Percentiles rank a stretch among this genome's conserved stretches.
These are phyloP conservation scores for Tolypeutes matacus DNA, from an alignment of 2,797 vertebrate genomes.

Conservation along the genomic window DNA sequence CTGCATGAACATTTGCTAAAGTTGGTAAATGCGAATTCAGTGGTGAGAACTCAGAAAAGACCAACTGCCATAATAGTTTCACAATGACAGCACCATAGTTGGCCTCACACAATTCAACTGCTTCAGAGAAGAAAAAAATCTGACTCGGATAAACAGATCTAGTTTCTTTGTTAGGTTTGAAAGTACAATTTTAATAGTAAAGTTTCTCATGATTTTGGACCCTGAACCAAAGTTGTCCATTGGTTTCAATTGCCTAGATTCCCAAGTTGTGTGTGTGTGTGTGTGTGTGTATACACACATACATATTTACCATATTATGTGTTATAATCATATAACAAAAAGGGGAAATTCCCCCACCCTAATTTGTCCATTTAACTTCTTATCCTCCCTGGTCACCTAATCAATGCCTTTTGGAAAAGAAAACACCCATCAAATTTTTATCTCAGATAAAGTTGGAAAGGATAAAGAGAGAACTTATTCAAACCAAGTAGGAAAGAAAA, in stretches of 20 bases:
- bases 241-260: slow-evolving; percentile 52
- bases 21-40: background rate
- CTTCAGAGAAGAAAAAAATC: slow-evolving; percentile 71
- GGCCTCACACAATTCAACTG: slow-evolving; percentile 71
- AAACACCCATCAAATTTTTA: slow-evolving; percentile 43
- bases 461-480: background rate
- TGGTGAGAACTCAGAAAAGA: slow-evolving; percentile 64
- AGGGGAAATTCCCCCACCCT: background rate
- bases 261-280: background rate
- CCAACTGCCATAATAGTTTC: slow-evolving; percentile 64
- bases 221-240: slow-evolving; percentile 39
- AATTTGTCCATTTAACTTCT: slow-evolving; percentile 45
- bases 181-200: slow-evolving; percentile 62
- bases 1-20: slow-evolving; percentile 45
- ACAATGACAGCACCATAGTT: slow-evolving; percentile 72
- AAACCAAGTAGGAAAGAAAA: background rate
- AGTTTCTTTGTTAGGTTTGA: slow-evolving; percentile 74
- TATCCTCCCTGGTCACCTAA: slow-evolving; percentile 4
- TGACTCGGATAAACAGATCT: slow-evolving; percentile 75
- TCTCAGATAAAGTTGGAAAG: background rate
- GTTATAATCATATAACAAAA: slow-evolving; percentile 34
- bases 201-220: slow-evolving; percentile 69
- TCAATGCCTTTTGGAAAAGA: slow-evolving; percentile 38
- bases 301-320: background rate
- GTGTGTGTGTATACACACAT: background rate